phyloP scores from a whole-genome alignment of 30 jellyfish, hydroid and myxozoan species.

The Pseudorhiza aurosa region DNA sequence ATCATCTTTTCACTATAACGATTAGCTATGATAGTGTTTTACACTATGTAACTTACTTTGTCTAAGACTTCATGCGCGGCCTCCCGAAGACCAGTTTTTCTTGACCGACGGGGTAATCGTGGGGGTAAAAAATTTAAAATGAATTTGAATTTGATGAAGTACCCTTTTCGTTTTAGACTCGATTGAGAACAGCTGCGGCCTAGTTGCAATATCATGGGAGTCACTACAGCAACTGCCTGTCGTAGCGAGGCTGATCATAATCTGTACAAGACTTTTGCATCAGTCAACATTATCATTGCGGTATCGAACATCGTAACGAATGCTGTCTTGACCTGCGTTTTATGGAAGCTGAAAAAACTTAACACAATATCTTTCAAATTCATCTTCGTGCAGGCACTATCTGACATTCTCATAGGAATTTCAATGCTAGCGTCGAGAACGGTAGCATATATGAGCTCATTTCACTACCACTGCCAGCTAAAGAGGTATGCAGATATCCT shows the following conservation, averaged over 20 bases:
- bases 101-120: background rate
- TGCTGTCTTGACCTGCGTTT: constrained; percentile 7
- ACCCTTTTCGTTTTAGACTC: background rate
- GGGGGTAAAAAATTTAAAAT: background rate
- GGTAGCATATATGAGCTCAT: background rate
- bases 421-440: constrained; percentile 10
- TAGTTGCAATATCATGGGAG: background rate
- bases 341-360: constrained; percentile 23
- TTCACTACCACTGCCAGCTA: background rate
- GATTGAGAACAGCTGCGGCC: background rate
- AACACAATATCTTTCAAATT: constrained; percentile 14
- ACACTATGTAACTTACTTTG: background rate
- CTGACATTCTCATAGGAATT: constrained; percentile 13
- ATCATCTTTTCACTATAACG: background rate
- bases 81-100: background rate
- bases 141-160: background rate
- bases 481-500: constrained; percentile 12
- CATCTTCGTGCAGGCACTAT: constrained; percentile 7
- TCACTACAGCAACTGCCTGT: background rate
- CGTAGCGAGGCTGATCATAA: background rate
- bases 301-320: background rate
- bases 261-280: background rate
- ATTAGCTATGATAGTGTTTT: background rate
- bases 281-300: background rate
- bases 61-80: background rate